phyloP scores from a whole-genome alignment of 2,888 invertebrate genomes.

The Acleris literana region DNA sequence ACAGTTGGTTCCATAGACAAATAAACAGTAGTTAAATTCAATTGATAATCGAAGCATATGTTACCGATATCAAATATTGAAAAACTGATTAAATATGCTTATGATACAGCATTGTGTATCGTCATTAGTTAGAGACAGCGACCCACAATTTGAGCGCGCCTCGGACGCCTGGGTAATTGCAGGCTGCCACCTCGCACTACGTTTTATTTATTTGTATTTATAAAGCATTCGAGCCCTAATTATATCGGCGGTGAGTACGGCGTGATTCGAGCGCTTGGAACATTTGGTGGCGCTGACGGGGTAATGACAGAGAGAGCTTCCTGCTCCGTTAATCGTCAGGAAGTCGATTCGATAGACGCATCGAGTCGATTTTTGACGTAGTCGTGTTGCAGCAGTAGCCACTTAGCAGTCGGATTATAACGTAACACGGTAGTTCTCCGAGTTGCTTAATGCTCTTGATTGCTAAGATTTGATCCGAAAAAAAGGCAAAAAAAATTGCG shows the following conservation, averaged over 20 bases:
- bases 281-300: conserved; percentile 79
- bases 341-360: conserved; percentile 69
- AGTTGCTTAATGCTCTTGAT: conserved; percentile 74
- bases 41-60: conserved; percentile 52
- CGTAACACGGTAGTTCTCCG: conserved; percentile 80
- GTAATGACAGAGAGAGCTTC: conserved; percentile 79
- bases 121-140: conserved; percentile 79
- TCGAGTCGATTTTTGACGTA: conserved; percentile 77
- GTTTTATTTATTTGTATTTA: conserved; percentile 82
- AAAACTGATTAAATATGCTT: conserved; percentile 70
- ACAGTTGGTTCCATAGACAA: too few relatives aligned
- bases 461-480: conserved; percentile 51
- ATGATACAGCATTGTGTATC: conserved; percentile 65
- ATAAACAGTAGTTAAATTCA: too few relatives aligned
- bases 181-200: conserved; percentile 74
- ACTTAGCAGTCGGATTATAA: conserved; percentile 76
- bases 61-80: conserved; percentile 68
- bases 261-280: conserved; percentile 75
- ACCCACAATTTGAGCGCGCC: conserved; percentile 75
- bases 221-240: conserved; percentile 77
- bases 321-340: conserved; percentile 80
- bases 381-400: conserved; percentile 57
- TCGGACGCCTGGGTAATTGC: conserved; percentile 72
- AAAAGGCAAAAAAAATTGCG: conserved; percentile 42
- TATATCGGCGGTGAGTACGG: conserved; percentile 64